Evolutionary conservation across 2,797 vertebrate genomes (phyloP).

Genomic region (Tenualosa ilisha): DNA sequence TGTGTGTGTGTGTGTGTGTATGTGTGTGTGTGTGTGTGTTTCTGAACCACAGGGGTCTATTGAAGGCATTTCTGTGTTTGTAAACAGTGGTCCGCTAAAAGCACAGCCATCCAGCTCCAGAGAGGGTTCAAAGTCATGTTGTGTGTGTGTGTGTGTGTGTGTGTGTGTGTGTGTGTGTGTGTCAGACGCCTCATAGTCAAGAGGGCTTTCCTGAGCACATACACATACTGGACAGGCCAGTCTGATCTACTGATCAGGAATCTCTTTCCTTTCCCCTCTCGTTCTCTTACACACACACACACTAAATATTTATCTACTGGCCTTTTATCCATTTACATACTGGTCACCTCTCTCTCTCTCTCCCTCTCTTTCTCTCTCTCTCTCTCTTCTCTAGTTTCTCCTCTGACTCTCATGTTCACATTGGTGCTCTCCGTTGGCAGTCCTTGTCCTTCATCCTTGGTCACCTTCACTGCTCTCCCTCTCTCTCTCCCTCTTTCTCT

Average conservation of each 20-base stretch:
- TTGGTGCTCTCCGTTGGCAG: not conserved
- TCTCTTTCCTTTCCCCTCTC: too few relatives aligned
- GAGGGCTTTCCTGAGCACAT: too few relatives aligned
- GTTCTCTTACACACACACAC: too few relatives aligned
- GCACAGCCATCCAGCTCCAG: not conserved
- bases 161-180: slow-evolving; percentile 21
- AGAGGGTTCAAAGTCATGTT: not conserved
- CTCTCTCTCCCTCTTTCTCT: slow-evolving; percentile 24
- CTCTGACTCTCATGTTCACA: not conserved
- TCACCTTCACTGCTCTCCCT: slow-evolving; percentile 1
- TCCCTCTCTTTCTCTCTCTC: not conserved
- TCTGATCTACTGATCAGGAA: not conserved
- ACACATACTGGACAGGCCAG: too few relatives aligned
- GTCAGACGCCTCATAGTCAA: not conserved
- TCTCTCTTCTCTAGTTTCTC: not conserved
- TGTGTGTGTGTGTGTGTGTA: not conserved
- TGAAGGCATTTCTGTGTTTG: not conserved
- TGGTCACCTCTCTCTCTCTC: slow-evolving; percentile 26
- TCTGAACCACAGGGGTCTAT: not conserved
- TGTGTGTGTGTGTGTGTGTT: slow-evolving; percentile 1
- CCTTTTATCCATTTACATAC: not conserved
- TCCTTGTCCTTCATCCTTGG: slow-evolving; percentile 18
- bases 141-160: slow-evolving; percentile 13
- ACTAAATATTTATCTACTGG: too few relatives aligned
- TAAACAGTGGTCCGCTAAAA: not conserved